Evolutionary conservation across 2,797 vertebrate genomes (phyloP).

Genomic region (Pseudochromis fuscus): DNA sequence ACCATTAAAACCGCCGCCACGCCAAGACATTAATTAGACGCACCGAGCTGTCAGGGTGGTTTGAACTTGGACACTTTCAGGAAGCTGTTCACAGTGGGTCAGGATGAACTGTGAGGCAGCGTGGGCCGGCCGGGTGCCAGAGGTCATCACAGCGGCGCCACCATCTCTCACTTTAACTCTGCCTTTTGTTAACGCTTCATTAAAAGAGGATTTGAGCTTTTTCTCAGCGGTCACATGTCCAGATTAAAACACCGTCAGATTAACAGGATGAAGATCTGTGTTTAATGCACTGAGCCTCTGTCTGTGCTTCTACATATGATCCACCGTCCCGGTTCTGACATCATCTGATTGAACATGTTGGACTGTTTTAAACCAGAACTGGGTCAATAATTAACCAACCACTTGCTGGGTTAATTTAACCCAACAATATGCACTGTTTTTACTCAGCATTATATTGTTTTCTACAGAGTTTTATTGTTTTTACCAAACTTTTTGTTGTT

Average conservation of each 20-base stretch:
- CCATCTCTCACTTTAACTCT: constrained; percentile 33
- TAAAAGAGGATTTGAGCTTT: constrained; percentile 60
- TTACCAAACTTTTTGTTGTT: too few relatives aligned
- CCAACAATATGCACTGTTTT: too few relatives aligned
- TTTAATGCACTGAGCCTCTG: background rate
- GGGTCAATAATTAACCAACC: too few relatives aligned
- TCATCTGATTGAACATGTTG: too few relatives aligned
- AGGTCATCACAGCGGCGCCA: constrained; percentile 51
- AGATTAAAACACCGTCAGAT: constrained; percentile 30
- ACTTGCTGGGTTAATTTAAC: too few relatives aligned
- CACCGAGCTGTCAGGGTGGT: background rate
- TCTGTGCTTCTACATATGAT: constrained; percentile 12
- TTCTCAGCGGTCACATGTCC: constrained; percentile 45
- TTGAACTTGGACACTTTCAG: background rate
- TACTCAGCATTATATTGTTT: too few relatives aligned
- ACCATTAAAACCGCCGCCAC: background rate
- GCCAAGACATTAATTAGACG: background rate
- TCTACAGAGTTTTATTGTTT: too few relatives aligned
- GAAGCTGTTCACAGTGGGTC: constrained; percentile 2
- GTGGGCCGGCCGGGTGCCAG: constrained; percentile 22
- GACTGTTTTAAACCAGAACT: too few relatives aligned
- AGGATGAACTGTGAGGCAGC: constrained; percentile 29
- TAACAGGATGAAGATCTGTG: constrained; percentile 3
- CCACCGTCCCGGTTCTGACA: background rate
- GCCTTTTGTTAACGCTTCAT: constrained; percentile 48